Conservation (phyloP, 2,113 vertebrate genomes). For the Apodemus sylvaticus region DNA sequence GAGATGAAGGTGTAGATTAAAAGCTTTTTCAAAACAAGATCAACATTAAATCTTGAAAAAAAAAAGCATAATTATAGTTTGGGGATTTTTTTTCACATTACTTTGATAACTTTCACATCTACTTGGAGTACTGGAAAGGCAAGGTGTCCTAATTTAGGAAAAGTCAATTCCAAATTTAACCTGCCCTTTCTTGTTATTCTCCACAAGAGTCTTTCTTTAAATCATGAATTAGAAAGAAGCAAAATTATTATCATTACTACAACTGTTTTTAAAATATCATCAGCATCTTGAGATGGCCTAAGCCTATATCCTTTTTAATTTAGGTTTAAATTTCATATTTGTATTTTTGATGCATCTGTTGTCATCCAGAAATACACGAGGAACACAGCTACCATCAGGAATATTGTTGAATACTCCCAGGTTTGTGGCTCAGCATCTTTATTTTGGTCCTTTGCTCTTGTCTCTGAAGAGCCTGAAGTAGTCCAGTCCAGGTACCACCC, state of each 20-base stretch:
- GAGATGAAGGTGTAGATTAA: neutral
- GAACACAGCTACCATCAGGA: neutral
- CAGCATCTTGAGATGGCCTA: neutral
- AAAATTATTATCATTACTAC: slow-evolving; percentile 22
- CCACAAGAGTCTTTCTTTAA: neutral
- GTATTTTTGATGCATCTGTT: neutral
- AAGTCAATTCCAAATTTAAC: slow-evolving; percentile 58
- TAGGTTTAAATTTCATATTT: neutral
- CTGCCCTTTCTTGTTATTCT: slow-evolving; percentile 41
- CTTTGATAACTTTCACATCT: slow-evolving; percentile 38
- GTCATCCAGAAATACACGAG: neutral
- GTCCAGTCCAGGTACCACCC: neutral
- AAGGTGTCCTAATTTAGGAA: slow-evolving; percentile 48
- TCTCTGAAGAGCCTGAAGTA: neutral
- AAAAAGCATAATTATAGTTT: slow-evolving; percentile 45
- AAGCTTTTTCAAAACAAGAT: slow-evolving; percentile 19
- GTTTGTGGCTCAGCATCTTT: neutral
- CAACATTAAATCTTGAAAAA: slow-evolving; percentile 4
- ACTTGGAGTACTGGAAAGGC: neutral
- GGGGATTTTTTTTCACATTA: neutral
- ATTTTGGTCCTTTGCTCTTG: neutral
- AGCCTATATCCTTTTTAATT: neutral
- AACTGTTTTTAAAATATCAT: slow-evolving; percentile 26
- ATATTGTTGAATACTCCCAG: neutral
- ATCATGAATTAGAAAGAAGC: slow-evolving; percentile 44